phyloP scores from a whole-genome alignment of 2,113 vertebrate species.

The Pyrgilauda ruficollis region DNA sequence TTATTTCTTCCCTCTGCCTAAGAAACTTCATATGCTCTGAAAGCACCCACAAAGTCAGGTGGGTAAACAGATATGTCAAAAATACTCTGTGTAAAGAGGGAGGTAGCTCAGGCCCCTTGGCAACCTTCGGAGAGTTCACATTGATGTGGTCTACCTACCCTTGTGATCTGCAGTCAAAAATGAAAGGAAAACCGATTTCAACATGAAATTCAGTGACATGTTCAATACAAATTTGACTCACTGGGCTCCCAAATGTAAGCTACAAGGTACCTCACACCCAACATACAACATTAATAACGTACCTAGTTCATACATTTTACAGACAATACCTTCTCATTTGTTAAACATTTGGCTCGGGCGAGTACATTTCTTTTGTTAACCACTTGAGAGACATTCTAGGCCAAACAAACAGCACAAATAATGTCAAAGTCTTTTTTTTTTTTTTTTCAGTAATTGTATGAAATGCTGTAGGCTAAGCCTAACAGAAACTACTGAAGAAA shows the following conservation, averaged over 20 bases:
- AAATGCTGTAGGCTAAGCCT: slow-evolving; percentile 61
- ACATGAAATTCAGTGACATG: background rate
- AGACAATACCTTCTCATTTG: slow-evolving; percentile 11
- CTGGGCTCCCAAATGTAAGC: slow-evolving; percentile 23
- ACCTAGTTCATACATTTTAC: slow-evolving; percentile 46
- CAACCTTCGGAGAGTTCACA: background rate
- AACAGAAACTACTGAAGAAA: slow-evolving; percentile 61
- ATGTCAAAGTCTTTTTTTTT: background rate
- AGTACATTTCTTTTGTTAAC: slow-evolving; percentile 22
- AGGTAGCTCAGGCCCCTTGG: slow-evolving; percentile 43
- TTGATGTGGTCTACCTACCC: background rate
- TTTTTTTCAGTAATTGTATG: slow-evolving; percentile 18
- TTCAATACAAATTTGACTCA: background rate
- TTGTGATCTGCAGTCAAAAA: background rate
- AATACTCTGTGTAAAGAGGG: slow-evolving; percentile 29
- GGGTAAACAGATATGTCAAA: slow-evolving; percentile 37
- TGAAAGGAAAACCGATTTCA: background rate
- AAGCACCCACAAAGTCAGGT: slow-evolving; percentile 22
- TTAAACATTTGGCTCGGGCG: slow-evolving; percentile 52
- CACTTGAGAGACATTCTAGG: slow-evolving; percentile 60
- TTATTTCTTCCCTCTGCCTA: slow-evolving; percentile 42
- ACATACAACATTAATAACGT: slow-evolving; percentile 26
- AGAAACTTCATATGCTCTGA: slow-evolving; percentile 48
- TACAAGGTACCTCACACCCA: slow-evolving; percentile 34
- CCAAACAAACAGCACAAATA: slow-evolving; percentile 65